Percentiles rank a stretch among this genome's conserved stretches.
Conservation (phyloP, 2,888 invertebrate species). For the Netelia virgata region DNA sequence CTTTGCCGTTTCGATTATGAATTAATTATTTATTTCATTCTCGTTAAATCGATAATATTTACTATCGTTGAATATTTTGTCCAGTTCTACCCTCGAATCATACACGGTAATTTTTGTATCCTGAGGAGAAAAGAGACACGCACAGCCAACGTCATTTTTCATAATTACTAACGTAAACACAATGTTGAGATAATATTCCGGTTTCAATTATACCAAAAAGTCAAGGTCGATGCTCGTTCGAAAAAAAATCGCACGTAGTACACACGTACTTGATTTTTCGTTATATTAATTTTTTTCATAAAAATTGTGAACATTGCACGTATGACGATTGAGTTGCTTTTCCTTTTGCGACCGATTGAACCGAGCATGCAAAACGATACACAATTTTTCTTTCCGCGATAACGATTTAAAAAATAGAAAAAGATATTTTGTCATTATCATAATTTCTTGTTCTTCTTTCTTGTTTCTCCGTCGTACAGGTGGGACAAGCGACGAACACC, state of each 20-base stretch:
- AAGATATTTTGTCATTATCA: background rate
- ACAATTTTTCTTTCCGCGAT: background rate
- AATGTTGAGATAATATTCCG: slow-evolving; percentile 10
- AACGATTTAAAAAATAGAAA: slow-evolving; percentile 2
- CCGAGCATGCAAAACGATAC: background rate
- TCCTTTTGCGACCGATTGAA: slow-evolving; percentile 5
- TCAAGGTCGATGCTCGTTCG: background rate
- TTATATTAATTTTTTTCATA: background rate
- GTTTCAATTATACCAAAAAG: slow-evolving; percentile 10
- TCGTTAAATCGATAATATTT: too few species aligned
- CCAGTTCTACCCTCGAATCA: too few species aligned
- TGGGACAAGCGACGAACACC: slow-evolving; percentile 82
- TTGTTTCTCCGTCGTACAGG: slow-evolving; percentile 68
- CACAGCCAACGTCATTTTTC: slow-evolving; percentile 27
- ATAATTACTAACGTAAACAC: slow-evolving; percentile 28
- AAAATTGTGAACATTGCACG: background rate
- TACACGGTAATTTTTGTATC: too few species aligned
- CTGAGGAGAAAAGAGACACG: background rate
- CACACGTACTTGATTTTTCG: background rate
- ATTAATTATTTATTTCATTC: too few species aligned
- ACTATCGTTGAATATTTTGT: too few species aligned
- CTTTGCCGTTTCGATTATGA: too few species aligned
- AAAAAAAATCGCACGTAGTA: background rate
- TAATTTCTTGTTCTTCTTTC: slow-evolving; percentile 13
- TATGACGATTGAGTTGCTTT: slow-evolving; percentile 16